Base-by-base conservation (phyloP, 1,140 invertebrate genomes). In the Bacillus rossius region DNA sequence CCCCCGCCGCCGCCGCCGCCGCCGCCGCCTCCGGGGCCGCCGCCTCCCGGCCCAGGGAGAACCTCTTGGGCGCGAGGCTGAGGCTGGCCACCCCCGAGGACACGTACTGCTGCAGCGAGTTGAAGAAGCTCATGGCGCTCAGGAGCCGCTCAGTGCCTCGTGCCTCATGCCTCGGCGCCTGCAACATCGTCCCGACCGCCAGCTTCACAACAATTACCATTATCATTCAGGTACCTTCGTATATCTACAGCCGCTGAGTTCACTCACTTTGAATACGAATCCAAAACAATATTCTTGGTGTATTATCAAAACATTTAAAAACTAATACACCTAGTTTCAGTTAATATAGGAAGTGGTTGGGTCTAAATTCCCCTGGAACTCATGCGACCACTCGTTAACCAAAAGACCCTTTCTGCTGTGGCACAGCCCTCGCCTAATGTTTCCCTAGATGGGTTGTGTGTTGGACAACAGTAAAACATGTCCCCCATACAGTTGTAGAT, bases 31-130 rank as follows among this genome's bases (percentile, higher is more conserved):
- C 8, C 40, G 20, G 17, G 19, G 38, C 38, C 23, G 37, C 29
- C 7, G 82, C 79, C 64, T 87, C 85, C 3, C 85, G 78, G n/a
- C 82, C 79, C 50, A 87, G 79, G 1, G 85, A 86, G 65, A 85
- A 89, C 60, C 88, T 79, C 60, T 88, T 87, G 29, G 88, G 87
- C 57, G 86, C 87, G n/a, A 91, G 72, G 34, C 80, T 84, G 54
- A 91, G 71, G 64, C 83, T 88, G 10, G 87, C 87, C 55, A 91
- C 88, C 65, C 87, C 87, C 69, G 82, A 84, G 60, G 82, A 83
- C 67, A 91, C 87, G 72, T 88, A 88, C 70, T 91, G 87, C 65
- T 88, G 86, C 59, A 91, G 72, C 8, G 87, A 89, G 67, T 85
- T 87, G 68, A 91, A 84, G 77, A 91, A 91, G 79, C 88, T 91